Evolutionary conservation across 2,888 invertebrate genomes (phyloP), one percentile per base, ranked within the genome.

Genomic region (Spilosoma lubricipeda): DNA sequence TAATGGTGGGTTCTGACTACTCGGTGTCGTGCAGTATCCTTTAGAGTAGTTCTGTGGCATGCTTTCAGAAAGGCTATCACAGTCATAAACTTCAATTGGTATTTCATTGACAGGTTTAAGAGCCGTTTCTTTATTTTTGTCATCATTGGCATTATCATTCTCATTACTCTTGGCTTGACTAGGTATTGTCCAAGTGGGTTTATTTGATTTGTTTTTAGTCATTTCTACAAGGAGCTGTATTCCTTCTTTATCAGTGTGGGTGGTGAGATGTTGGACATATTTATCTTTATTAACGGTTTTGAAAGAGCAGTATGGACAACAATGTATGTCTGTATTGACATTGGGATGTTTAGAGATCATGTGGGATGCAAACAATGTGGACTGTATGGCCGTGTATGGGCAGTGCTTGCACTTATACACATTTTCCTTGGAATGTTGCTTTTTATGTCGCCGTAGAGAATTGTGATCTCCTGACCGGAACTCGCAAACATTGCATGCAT

Each of bases 401-500:
- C 98, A 98, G 87, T 97, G 97, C 67, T 97, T 97, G 88, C 98
- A 98, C 82, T 97, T 97, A 92, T 98, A 98, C 0, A 97, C 97
- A 84, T 97, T 97, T 70, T 97, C 96, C 27, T 98, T 98, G 11
- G 97, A 96, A 90, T 98, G 98, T 20, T 97, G 96, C 92, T 97
- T 97, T 85, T 97, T 97, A 91, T 98, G 98, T 3, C 98, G 96
- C 39, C 98, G 95, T 81, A 98, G 94, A 0, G 98, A 97, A 90
- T 98, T 98, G 92, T 98, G 98, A 89, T 98, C 98, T 4, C 97
- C 96, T 8, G 98, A 97, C 64, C 97, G 94, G 90, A 98, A 98
- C 8, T 95, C 94, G 90, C 98, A 98, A 70, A 96, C 92, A 56
- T 97, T 96, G 89, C 98, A 98, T 63, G 97, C 96, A 91, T 97